Percentiles rank a stretch among this genome's conserved stretches.
Conservation (phyloP, 2,888 invertebrate species). For the Cosmopolites sordidus region DNA sequence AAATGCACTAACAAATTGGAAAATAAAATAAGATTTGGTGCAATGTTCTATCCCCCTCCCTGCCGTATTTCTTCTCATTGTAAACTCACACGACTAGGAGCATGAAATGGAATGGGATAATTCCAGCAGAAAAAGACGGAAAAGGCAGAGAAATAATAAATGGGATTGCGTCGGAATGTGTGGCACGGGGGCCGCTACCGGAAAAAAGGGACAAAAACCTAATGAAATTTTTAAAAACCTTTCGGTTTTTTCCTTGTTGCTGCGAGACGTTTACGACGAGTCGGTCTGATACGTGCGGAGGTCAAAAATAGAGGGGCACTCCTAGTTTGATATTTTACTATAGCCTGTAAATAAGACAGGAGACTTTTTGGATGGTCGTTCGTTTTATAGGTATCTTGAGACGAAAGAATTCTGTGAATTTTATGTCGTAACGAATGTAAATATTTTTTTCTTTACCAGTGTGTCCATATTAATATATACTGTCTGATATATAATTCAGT, state of each 20-base stretch:
- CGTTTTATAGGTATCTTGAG: no score
- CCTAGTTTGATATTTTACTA: background rate
- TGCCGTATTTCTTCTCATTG: conserved; percentile 23
- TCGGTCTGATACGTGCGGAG: background rate
- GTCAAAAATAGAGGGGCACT: background rate
- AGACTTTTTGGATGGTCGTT: background rate
- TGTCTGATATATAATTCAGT: no score
- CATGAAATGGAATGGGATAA: conserved; percentile 21
- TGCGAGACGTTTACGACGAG: background rate
- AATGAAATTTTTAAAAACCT: conserved; percentile 24
- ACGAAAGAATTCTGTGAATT: no score
- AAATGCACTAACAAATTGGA: no score
- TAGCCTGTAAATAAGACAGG: background rate
- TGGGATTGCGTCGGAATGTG: conserved; percentile 22
- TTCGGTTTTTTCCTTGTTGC: conserved; percentile 14
- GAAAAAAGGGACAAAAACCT: conserved; percentile 21
- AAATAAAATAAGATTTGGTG: no score
- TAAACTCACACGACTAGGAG: conserved; percentile 19
- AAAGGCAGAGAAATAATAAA: conserved; percentile 23
- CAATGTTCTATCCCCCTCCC: conserved; percentile 8
- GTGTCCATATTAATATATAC: no score
- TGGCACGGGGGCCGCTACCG: conserved; percentile 15
- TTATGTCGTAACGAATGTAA: no score
- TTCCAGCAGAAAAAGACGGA: conserved; percentile 17
- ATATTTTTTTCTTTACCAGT: no score